phyloP scores from a whole-genome alignment of 2,113 vertebrate species.

The Seriola dumerili region DNA sequence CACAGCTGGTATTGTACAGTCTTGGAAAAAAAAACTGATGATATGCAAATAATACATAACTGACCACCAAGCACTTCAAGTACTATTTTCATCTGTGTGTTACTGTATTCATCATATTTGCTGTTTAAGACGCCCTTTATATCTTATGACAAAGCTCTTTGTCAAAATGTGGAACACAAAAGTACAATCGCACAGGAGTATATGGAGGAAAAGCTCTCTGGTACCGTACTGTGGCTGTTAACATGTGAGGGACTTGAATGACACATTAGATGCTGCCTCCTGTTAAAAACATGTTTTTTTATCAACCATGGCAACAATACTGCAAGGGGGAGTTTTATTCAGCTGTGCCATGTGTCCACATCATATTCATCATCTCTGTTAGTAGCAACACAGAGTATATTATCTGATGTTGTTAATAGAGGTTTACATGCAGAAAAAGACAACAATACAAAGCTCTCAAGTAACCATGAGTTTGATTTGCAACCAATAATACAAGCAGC shows the following conservation, averaged over 20 bases:
- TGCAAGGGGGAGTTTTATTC: too few relatives aligned
- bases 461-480: too few relatives aligned
- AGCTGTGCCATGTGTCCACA: too few relatives aligned
- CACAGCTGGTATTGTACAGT: conserved; percentile 86
- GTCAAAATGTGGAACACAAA: background rate
- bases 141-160: background rate
- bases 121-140: background rate
- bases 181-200: background rate
- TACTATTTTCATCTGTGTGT: background rate
- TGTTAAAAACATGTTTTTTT: conserved; percentile 27
- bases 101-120: background rate
- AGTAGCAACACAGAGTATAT: too few relatives aligned
- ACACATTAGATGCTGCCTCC: background rate
- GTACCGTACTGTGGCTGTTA: background rate
- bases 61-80: background rate
- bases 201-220: background rate
- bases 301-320: background rate
- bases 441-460: too few relatives aligned
- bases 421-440: too few relatives aligned
- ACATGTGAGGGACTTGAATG: background rate
- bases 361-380: too few relatives aligned
- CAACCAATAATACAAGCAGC: too few relatives aligned
- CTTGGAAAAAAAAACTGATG: background rate
- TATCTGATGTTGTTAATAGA: too few relatives aligned
- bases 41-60: background rate